A percentile compares a stretch with the other conserved stretches of the same genome.
These are phyloP conservation scores for Cheumatopsyche charites DNA, from an alignment of 1,140 invertebrate genomes.

Conservation along the genomic window DNA sequence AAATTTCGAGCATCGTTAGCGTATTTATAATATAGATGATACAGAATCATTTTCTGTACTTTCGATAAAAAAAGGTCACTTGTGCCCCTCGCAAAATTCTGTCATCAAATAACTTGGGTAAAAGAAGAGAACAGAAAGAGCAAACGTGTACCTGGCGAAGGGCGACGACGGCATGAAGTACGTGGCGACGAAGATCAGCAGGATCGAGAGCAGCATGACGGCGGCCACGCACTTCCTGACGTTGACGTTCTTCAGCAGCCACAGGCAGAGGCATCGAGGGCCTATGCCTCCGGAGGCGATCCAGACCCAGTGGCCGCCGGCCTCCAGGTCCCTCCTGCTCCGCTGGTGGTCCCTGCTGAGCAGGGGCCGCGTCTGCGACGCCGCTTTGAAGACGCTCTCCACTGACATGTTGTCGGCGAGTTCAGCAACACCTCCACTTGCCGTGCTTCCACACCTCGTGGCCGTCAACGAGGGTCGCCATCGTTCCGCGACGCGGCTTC, in stretches of 20 bases:
- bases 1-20: too few species aligned
- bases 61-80: too few species aligned
- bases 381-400: conserved; percentile 23
- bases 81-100: too few species aligned
- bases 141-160: conserved; percentile 75
- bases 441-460: conserved; percentile 33
- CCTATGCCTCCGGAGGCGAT: conserved; percentile 50
- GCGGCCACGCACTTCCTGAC: conserved; percentile 73
- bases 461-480: conserved; percentile 48
- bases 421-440: conserved; percentile 16
- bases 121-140: too few species aligned
- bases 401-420: conserved; percentile 50
- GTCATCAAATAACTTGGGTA: too few species aligned
- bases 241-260: conserved; percentile 69
- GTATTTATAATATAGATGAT: too few species aligned
- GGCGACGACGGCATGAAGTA: conserved; percentile 73
- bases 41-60: too few species aligned
- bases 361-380: conserved; percentile 54
- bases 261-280: conserved; percentile 60
- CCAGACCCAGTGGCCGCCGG: not conserved
- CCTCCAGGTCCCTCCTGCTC: conserved; percentile 52
- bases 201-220: conserved; percentile 69
- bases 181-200: conserved; percentile 77
- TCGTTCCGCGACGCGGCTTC: conserved; percentile 52
- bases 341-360: conserved; percentile 48